Evolutionary conservation across 2,888 invertebrate species (phyloP), one percentile per base, ranked within the genome.

Genomic region (Hypena proboscidalis): DNA sequence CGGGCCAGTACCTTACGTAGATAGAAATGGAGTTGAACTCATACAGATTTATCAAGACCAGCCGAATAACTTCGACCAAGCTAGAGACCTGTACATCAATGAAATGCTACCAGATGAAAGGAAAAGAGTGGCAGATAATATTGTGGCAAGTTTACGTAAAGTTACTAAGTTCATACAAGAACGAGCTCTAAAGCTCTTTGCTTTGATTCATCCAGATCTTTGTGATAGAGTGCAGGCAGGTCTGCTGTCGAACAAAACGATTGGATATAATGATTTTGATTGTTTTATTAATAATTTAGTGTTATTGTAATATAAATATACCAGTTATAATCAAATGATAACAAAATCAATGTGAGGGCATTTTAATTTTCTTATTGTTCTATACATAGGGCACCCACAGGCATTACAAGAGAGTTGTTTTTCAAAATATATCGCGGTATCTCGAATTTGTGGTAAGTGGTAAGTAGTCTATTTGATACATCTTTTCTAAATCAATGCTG

Each of bases 51-150:
- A 93, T 3, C 84, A 92, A 51, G 97, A 96, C 4, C 95, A 97
- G 67, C 54, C 96, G 1, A 97, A 98, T 75, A 97, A 99, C 80
- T 98, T 94, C 79, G 92, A 94, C 2, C 98, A 99, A 87, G 94
- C 94, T 0, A 92, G 93, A 6, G 86, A 92, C 9, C 95, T 98
- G 85, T 99, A 95, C 92, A 92, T 91, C 40, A 93, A 96, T 69
- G 95, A 78, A 46, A 71, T 98, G 74, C 94, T 94, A 29, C 92
- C 92, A 8, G 95, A 93, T 0, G 96, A 95, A 51, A 92, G 94
- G 36, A 88, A 92, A 22, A 92, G 97, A 33, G 83, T 98, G 39
- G 93, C 96, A 0, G 85, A 93, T 32, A 98, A 98, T 80, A 93
- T 98, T 56, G 94, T 95, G 1, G 93, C 90, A 3, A 94, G 95